Conservation (phyloP, 1,140 invertebrate species). For the Sesamia nonagrioides region DNA sequence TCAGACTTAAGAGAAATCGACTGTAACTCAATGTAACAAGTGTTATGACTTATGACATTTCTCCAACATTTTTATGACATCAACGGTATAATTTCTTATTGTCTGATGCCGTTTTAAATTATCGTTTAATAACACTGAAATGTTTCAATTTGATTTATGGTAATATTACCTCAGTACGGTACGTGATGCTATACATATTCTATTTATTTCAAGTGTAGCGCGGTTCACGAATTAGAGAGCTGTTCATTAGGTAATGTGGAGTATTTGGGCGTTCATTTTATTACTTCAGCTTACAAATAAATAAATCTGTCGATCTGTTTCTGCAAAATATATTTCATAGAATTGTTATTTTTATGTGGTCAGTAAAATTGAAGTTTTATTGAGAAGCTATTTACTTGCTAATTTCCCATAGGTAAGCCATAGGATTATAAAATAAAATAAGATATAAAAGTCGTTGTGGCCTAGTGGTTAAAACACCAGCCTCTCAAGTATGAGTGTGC, state of each 20-base stretch:
- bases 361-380: neutral
- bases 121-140: constrained; percentile 64
- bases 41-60: constrained; percentile 40
- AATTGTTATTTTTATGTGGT: constrained; percentile 1
- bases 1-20: constrained; percentile 23
- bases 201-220: constrained; percentile 48
- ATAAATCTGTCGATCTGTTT: neutral
- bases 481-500: too few relatives aligned
- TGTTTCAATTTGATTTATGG: constrained; percentile 76
- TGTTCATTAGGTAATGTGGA: neutral
- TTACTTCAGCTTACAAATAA: neutral
- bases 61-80: constrained; percentile 30
- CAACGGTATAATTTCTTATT: constrained; percentile 42
- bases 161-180: constrained; percentile 42
- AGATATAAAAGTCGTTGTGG: too few relatives aligned
- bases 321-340: neutral
- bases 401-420: neutral
- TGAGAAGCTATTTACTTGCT: neutral
- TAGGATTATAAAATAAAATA: too few relatives aligned
- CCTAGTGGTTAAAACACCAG: too few relatives aligned
- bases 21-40: constrained; percentile 16
- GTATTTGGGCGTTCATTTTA: neutral
- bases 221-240: constrained; percentile 47
- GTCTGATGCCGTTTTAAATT: constrained; percentile 60
- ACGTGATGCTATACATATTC: constrained; percentile 56